Evolutionary conservation across 2,888 invertebrate genomes (phyloP).

Genomic region (Drosophila mulleri): DNA sequence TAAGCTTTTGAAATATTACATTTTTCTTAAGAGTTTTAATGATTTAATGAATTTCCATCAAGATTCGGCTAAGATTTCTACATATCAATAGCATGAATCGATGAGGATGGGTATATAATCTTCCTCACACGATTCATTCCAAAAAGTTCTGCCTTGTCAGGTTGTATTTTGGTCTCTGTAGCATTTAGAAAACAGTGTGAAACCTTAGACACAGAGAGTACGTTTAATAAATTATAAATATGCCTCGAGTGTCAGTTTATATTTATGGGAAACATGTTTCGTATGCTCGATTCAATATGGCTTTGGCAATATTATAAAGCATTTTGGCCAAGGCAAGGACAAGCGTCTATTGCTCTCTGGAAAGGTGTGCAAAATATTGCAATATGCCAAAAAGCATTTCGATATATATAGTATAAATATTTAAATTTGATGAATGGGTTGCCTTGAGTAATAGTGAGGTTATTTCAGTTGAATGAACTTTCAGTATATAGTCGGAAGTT

Average conservation of each 20-base stretch:
- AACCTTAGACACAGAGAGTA: slow-evolving; percentile 34
- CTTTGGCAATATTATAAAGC: slow-evolving; percentile 1
- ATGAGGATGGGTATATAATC: background rate
- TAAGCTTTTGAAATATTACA: too few relatives aligned
- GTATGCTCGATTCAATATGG: slow-evolving; percentile 30
- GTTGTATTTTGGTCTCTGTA: slow-evolving; percentile 12
- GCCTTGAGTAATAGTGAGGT: slow-evolving; percentile 42
- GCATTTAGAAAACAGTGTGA: slow-evolving; percentile 24
- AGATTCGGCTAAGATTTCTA: too few relatives aligned
- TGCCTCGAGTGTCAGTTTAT: slow-evolving; percentile 46
- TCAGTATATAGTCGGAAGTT: slow-evolving; percentile 45
- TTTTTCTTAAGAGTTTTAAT: too few relatives aligned
- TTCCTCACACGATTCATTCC: background rate
- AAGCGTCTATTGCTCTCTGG: slow-evolving; percentile 55
- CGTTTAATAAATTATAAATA: slow-evolving; percentile 51
- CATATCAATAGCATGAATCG: too few relatives aligned
- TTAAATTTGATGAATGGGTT: slow-evolving; percentile 23
- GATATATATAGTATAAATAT: background rate
- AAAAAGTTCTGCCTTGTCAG: background rate
- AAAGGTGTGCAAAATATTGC: slow-evolving; percentile 40
- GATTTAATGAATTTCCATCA: too few relatives aligned
- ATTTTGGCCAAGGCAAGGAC: slow-evolving; percentile 57
- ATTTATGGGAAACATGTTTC: slow-evolving; percentile 43
- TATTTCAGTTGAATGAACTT: slow-evolving; percentile 60
- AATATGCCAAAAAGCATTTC: slow-evolving; percentile 41